Evolutionary conservation across 2,888 invertebrate genomes (phyloP).

Genomic region (Venustoraphidia nigricollis): DNA sequence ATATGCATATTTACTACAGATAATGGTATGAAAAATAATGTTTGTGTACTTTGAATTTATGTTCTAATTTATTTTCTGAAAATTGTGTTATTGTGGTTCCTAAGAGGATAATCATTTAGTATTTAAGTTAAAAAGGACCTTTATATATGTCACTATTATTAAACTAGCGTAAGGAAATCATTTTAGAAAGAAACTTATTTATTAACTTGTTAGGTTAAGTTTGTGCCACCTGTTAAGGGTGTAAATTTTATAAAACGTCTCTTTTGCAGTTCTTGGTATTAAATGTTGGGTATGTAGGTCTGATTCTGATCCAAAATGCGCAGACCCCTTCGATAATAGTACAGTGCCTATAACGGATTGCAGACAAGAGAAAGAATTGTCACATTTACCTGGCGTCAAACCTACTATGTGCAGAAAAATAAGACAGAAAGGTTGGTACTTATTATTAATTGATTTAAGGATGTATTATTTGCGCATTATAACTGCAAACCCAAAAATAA

Average conservation of each 20-base stretch:
- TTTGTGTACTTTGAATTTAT: too few relatives aligned
- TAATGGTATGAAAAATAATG: too few relatives aligned
- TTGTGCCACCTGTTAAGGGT: too few relatives aligned
- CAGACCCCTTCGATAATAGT: conserved; percentile 82
- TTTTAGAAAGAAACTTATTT: too few relatives aligned
- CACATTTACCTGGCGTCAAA: conserved; percentile 49
- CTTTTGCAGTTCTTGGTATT: conserved; percentile 41
- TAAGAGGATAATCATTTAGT: too few relatives aligned
- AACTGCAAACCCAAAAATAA: not conserved
- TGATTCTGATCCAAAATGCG: conserved; percentile 76
- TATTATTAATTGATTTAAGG: conserved; percentile 1
- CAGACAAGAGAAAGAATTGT: conserved; percentile 29
- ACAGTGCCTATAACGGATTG: conserved; percentile 71
- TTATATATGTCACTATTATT: too few relatives aligned
- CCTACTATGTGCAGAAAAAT: conserved; percentile 86
- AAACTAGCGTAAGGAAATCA: too few relatives aligned
- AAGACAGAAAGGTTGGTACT: conserved; percentile 56
- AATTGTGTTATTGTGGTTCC: too few relatives aligned
- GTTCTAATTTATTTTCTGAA: too few relatives aligned
- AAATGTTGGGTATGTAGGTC: conserved; percentile 90
- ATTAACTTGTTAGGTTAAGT: too few relatives aligned
- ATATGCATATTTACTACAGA: too few relatives aligned
- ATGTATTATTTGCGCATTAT: not conserved
- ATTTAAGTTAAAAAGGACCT: too few relatives aligned
- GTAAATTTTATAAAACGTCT: conserved; percentile 1